These are phyloP conservation scores for Pangasius sanitwongsei DNA, from an alignment of 2,797 vertebrate genomes.

Conservation along the genomic window DNA sequence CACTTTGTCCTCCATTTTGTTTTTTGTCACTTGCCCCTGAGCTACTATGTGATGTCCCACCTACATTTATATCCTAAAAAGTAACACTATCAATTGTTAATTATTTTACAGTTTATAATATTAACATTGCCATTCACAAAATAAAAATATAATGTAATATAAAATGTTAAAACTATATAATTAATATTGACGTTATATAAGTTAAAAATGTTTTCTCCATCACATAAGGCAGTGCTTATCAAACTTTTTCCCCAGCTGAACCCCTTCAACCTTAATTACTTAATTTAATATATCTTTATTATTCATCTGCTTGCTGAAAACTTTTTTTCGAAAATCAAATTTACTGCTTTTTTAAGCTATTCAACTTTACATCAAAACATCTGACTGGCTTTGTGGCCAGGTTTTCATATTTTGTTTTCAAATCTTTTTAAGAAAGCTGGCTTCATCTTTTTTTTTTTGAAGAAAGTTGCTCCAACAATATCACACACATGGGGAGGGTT, in stretches of 20 bases:
- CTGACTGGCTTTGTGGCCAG: not conserved
- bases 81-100: too few species aligned
- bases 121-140: too few species aligned
- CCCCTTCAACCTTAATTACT: not conserved
- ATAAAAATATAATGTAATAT: not conserved
- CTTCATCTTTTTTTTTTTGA: not conserved
- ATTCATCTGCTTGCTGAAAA: not conserved
- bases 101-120: too few species aligned
- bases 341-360: not conserved
- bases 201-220: not conserved
- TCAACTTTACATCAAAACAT: not conserved
- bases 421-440: not conserved
- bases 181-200: not conserved
- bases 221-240: not conserved
- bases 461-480: not conserved
- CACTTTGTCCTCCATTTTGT: not conserved
- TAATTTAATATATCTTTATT: too few species aligned
- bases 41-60: not conserved
- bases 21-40: not conserved
- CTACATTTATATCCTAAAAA: too few species aligned
- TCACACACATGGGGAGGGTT: too few species aligned
- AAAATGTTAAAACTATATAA: not conserved
- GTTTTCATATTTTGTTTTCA: not conserved
- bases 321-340: not conserved
- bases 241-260: too few species aligned